Conservation (phyloP, 2,888 invertebrate genomes). For the Trypoxylon attenuatum region DNA sequence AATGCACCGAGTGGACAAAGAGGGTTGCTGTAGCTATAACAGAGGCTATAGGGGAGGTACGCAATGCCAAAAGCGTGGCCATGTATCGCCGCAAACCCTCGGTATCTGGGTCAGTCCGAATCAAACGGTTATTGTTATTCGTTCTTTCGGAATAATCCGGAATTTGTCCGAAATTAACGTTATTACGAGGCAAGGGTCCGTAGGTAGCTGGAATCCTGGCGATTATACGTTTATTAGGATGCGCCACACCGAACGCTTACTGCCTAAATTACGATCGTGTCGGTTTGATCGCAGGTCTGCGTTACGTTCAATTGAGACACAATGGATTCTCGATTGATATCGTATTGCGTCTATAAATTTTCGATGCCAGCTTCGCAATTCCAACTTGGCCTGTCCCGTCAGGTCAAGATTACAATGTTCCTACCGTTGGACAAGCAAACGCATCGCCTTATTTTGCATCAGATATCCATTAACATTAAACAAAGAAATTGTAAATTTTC, state of each 20-base stretch:
- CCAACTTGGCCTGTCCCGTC: too few relatives aligned
- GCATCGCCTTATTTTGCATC: too few relatives aligned
- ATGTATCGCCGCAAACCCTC: constrained; percentile 38
- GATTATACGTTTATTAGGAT: constrained; percentile 46
- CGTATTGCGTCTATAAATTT: constrained; percentile 35
- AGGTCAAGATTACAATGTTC: too few relatives aligned
- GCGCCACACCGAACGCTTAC: constrained; percentile 39
- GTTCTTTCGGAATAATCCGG: constrained; percentile 59
- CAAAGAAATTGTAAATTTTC: too few relatives aligned
- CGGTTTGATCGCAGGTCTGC: constrained; percentile 22
- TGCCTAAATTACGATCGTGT: constrained; percentile 46
- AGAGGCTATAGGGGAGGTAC: too few relatives aligned
- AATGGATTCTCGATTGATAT: constrained; percentile 43
- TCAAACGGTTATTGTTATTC: constrained; percentile 66
- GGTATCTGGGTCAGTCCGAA: constrained; percentile 61
- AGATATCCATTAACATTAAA: too few relatives aligned
- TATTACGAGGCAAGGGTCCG: constrained; percentile 30
- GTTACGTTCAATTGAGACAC: constrained; percentile 32
- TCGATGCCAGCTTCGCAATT: constrained; percentile 9
- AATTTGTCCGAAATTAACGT: constrained; percentile 55
- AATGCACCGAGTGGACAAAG: too few relatives aligned
- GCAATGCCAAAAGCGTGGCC: not conserved
- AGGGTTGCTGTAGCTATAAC: too few relatives aligned
- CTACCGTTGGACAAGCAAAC: too few relatives aligned
- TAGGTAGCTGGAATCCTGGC: constrained; percentile 31